A percentile compares a stretch with the other conserved stretches of the same genome.
These are phyloP conservation scores for Aldabrachelys gigantea DNA, from an alignment of 2,113 vertebrate genomes.

Conservation along the genomic window DNA sequence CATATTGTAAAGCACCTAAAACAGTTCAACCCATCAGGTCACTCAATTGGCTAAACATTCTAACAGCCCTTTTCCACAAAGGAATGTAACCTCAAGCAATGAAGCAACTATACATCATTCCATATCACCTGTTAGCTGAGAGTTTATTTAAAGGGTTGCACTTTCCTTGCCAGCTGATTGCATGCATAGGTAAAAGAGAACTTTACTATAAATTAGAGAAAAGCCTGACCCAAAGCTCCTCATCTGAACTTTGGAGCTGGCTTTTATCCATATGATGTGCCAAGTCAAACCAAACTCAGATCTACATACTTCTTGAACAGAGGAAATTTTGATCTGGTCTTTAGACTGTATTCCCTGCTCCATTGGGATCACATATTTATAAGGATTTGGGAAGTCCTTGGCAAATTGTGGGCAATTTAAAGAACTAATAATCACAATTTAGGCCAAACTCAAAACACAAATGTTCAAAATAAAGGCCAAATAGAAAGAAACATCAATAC, in stretches of 20 bases:
- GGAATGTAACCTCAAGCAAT: neutral
- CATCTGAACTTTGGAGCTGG: neutral
- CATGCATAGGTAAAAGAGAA: neutral
- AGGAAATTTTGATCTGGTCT: neutral
- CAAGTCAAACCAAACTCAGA: neutral
- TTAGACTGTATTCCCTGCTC: neutral
- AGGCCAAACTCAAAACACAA: neutral
- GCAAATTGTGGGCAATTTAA: neutral
- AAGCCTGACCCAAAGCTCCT: neutral
- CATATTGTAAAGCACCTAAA: neutral
- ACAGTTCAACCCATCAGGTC: neutral
- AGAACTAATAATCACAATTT: accelerated
- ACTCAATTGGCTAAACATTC: accelerated
- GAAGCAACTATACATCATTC: accelerated
- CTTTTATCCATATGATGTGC: neutral
- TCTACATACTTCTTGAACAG: accelerated
- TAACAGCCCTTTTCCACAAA: neutral
- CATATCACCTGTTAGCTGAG: neutral
- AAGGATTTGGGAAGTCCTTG: neutral
- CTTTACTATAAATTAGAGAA: neutral
- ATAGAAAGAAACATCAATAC: neutral
- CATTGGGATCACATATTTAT: neutral
- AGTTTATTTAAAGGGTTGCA: neutral
- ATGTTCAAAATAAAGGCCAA: neutral
- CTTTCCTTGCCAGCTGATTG: neutral